Evolutionary conservation across 2,888 invertebrate species (phyloP).

Genomic region (Hoplodrina blanda): DNA sequence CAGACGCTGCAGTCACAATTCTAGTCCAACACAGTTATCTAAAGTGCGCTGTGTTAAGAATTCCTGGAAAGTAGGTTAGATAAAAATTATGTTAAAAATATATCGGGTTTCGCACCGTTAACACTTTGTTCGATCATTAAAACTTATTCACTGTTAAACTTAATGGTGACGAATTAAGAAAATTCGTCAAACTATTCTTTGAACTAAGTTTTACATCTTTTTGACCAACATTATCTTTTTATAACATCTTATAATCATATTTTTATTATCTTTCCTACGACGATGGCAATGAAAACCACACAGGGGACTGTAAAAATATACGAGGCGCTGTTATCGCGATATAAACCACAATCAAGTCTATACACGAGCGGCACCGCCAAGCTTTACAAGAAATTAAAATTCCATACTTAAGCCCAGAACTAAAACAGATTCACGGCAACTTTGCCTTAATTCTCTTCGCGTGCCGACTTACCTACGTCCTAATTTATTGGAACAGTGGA

Average conservation of each 20-base stretch:
- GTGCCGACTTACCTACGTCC: slow-evolving; percentile 74
- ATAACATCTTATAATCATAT: slow-evolving; percentile 19
- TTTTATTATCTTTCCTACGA: slow-evolving; percentile 18
- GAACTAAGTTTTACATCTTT: slow-evolving; percentile 12
- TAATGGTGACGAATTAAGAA: background rate
- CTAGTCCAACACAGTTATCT: slow-evolving; percentile 32
- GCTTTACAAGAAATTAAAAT: slow-evolving; percentile 70
- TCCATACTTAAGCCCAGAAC: slow-evolving; percentile 66
- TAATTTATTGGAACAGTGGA: slow-evolving; percentile 84
- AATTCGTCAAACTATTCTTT: slow-evolving; percentile 1
- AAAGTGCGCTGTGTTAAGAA: slow-evolving; percentile 14
- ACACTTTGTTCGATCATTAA: slow-evolving; percentile 40
- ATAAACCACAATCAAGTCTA: slow-evolving; percentile 40
- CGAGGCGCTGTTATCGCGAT: slow-evolving; percentile 34
- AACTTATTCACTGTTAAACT: slow-evolving; percentile 34
- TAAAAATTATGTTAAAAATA: slow-evolving; percentile 26
- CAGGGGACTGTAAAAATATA: slow-evolving; percentile 27
- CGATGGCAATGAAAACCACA: slow-evolving; percentile 15
- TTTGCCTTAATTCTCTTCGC: slow-evolving; percentile 74
- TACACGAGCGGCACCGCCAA: slow-evolving; percentile 32
- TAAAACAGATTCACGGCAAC: slow-evolving; percentile 71
- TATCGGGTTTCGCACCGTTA: slow-evolving; percentile 23
- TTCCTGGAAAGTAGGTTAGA: slow-evolving; percentile 29
- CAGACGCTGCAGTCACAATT: slow-evolving; percentile 48
- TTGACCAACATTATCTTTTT: slow-evolving; percentile 25